Evolutionary conservation across 2,888 invertebrate genomes (phyloP).

Genomic region (Hyppa rectilinea): DNA sequence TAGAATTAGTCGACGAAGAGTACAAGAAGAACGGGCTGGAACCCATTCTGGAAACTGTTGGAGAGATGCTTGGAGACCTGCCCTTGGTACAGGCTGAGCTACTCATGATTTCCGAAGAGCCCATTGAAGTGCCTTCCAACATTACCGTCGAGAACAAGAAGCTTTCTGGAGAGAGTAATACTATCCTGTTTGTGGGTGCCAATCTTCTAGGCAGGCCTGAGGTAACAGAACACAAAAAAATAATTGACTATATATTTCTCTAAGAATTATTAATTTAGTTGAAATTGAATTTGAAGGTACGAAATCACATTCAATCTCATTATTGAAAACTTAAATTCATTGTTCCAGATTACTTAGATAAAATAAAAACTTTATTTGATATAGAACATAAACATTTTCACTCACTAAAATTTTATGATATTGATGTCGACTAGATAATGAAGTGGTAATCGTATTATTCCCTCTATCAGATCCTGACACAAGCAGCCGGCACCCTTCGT

Average conservation of each 20-base stretch:
- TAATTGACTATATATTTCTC: background rate
- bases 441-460: background rate
- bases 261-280: background rate
- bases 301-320: background rate
- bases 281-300: background rate
- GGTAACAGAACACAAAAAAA: conserved; percentile 71
- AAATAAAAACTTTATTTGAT: background rate
- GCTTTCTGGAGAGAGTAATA: conserved; percentile 88
- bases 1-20: conserved; percentile 89
- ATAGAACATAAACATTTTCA: background rate
- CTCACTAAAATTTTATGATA: background rate
- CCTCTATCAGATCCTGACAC: conserved; percentile 80
- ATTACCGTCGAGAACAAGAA: conserved; percentile 92
- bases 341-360: background rate
- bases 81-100: conserved; percentile 93
- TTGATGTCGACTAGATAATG: background rate
- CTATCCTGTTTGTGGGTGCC: conserved; percentile 88
- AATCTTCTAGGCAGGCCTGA: conserved; percentile 87
- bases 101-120: conserved; percentile 89
- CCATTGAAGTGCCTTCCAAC: conserved; percentile 84
- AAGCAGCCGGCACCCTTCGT: conserved; percentile 86
- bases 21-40: conserved; percentile 86
- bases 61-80: conserved; percentile 92
- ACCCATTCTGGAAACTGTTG: conserved; percentile 90
- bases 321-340: background rate